A percentile compares a stretch with the other conserved stretches of the same genome.
Conservation (phyloP, 2,113 vertebrate species). For the Alaudala cheleensis region DNA sequence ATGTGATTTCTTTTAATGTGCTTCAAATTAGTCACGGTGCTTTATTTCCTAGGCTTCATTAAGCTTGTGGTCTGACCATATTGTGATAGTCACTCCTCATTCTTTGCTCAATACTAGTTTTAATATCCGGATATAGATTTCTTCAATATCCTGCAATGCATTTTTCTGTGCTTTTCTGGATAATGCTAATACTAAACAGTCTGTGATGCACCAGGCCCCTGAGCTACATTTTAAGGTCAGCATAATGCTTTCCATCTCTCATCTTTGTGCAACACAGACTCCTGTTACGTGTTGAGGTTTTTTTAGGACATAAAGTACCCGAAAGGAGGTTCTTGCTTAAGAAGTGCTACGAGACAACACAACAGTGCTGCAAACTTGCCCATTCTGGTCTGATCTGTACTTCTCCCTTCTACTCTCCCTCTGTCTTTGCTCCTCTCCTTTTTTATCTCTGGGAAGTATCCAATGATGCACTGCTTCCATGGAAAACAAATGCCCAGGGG, state of each 20-base stretch:
- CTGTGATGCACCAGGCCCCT: neutral
- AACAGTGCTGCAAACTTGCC: neutral
- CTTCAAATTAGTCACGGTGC: slow-evolving; percentile 39
- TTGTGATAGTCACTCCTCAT: neutral
- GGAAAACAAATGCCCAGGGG: neutral
- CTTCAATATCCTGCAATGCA: slow-evolving; percentile 69
- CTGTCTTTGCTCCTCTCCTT: neutral
- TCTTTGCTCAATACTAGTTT: slow-evolving; percentile 15
- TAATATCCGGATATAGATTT: slow-evolving; percentile 69
- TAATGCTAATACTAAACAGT: slow-evolving; percentile 39
- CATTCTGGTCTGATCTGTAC: neutral
- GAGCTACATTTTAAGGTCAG: slow-evolving; percentile 20
- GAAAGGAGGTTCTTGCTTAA: neutral
- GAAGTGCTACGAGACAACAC: neutral
- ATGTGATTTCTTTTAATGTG: slow-evolving; percentile 24
- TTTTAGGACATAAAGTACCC: slow-evolving; percentile 17
- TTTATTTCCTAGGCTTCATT: slow-evolving; percentile 42
- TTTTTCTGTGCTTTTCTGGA: slow-evolving; percentile 15
- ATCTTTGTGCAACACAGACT: neutral
- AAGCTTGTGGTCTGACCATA: slow-evolving; percentile 25
- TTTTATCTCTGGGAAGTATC: neutral
- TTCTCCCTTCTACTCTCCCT: neutral
- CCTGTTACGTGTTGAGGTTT: neutral
- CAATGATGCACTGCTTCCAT: neutral
- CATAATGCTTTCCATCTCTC: slow-evolving; percentile 40